A percentile compares a stretch with the other conserved stretches of the same genome.
phyloP scores from a whole-genome alignment of 1,140 invertebrate genomes.

The Dendrolimus punctatus region DNA sequence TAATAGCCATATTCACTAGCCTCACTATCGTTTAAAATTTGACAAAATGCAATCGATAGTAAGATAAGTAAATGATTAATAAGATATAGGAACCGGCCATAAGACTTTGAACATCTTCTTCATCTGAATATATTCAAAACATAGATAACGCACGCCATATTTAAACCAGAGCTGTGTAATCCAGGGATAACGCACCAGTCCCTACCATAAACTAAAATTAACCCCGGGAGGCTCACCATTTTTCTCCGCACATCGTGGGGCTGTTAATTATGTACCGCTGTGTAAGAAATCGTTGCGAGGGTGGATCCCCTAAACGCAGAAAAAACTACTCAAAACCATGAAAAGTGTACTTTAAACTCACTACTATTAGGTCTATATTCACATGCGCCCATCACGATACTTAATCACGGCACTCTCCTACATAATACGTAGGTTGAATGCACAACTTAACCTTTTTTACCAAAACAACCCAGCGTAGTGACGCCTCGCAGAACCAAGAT shows the following conservation, averaged over 20 bases:
- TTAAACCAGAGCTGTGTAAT: too few relatives aligned
- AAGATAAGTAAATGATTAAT: too few relatives aligned
- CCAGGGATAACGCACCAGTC: conserved; percentile 8
- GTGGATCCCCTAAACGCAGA: conserved; percentile 45
- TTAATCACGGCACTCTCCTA: conserved; percentile 61
- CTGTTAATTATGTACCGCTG: conserved; percentile 62
- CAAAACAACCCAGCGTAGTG: conserved; percentile 40
- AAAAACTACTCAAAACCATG: conserved; percentile 33
- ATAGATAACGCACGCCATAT: too few relatives aligned
- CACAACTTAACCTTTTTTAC: conserved; percentile 55
- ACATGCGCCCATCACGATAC: conserved; percentile 18
- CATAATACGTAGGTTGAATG: conserved; percentile 65
- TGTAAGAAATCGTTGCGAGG: conserved; percentile 62
- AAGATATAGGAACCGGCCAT: too few relatives aligned
- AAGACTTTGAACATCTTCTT: too few relatives aligned
- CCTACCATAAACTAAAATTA: conserved; percentile 29
- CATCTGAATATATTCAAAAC: too few relatives aligned
- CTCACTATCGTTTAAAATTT: too few relatives aligned
- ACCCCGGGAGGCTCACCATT: conserved; percentile 38
- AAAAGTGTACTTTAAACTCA: conserved; percentile 23
- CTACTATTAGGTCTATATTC: conserved; percentile 26
- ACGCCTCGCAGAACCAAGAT: conserved; percentile 64
- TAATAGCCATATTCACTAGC: too few relatives aligned
- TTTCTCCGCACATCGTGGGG: conserved; percentile 37
- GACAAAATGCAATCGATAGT: too few relatives aligned